Evolutionary conservation across 2,888 invertebrate genomes (phyloP), one percentile per base, ranked within the genome.

Genomic region (Stictocephala bisonia): DNA sequence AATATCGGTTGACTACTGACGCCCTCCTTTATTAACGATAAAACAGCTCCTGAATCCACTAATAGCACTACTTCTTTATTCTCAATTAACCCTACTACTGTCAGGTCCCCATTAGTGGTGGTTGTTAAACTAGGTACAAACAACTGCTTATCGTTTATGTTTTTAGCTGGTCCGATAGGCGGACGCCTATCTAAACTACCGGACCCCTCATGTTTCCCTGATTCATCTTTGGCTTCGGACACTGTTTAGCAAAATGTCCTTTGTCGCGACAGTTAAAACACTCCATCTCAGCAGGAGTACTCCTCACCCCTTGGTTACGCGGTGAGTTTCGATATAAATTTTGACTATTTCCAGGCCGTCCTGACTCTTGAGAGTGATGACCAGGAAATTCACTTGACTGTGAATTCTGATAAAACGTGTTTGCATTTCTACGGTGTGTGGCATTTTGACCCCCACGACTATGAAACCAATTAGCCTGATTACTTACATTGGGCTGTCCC

Each of bases 31-130:
- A 50, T 7, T 13, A 50, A 20, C 13, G 50, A 50, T 24, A 50
- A 22, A 7, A 50, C 20, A 50, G 50, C 50, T 7, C 50, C 50
- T 18, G 50, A 22, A 50, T 50, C 50, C 2, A 50, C 24, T 20
- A 50, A 20, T 50, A 20, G 13, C 2, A 2, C 24, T 20, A 50
- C 53, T 26, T 26, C 27, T 3, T 53, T 53, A 53, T 53, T 53
- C 3, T 53, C 53, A n/a, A 53, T 53, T 6, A 53, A 13, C 53
- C 53, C 53, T 4, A 53, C 53, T 6, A 53, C n/a, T 18, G 26
- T 53, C 53, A 53, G 53, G 53, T 53, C 53, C 50, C 50, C 50
- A 50, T 50, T 50, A 15, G 50, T 50, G 50, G 50, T 50, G 2
- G 50, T 6, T 22, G 24, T 20, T 9, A 50, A 7, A 50, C 50